Conservation (phyloP, 2,113 vertebrate genomes). For the Ceratotherium simum region DNA sequence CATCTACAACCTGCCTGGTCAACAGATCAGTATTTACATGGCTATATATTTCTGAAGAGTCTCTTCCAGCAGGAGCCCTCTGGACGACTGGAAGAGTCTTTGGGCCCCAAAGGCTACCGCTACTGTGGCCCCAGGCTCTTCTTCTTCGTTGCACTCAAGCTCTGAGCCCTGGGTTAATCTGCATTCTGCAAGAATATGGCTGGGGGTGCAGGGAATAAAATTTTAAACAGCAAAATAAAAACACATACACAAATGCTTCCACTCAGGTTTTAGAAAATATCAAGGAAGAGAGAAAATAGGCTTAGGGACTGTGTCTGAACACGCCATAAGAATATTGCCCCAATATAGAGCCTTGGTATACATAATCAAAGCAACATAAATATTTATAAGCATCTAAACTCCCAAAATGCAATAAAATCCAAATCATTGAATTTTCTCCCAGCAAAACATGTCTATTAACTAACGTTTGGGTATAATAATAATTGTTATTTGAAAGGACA, state of each 20-base stretch:
- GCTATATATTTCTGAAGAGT: neutral
- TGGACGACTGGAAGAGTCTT: neutral
- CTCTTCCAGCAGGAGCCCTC: neutral
- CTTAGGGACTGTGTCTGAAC: neutral
- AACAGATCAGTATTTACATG: neutral
- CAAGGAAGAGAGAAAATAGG: neutral
- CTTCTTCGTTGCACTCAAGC: fast-evolving
- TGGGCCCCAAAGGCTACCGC: neutral
- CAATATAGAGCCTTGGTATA: neutral
- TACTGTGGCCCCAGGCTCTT: neutral
- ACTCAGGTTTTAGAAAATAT: neutral
- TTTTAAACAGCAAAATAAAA: neutral
- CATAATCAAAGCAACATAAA: neutral
- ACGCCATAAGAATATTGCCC: neutral
- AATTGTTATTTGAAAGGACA: neutral
- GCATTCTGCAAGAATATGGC: neutral
- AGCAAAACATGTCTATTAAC: neutral
- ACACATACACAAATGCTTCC: neutral
- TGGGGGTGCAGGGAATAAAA: neutral
- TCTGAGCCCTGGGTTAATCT: neutral
- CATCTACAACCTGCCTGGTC: neutral
- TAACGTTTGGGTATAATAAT: neutral
- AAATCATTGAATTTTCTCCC: neutral
- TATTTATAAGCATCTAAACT: neutral
- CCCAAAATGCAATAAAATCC: neutral